Conservation (phyloP, 1,140 invertebrate species). For the Anoplophora glabripennis region DNA sequence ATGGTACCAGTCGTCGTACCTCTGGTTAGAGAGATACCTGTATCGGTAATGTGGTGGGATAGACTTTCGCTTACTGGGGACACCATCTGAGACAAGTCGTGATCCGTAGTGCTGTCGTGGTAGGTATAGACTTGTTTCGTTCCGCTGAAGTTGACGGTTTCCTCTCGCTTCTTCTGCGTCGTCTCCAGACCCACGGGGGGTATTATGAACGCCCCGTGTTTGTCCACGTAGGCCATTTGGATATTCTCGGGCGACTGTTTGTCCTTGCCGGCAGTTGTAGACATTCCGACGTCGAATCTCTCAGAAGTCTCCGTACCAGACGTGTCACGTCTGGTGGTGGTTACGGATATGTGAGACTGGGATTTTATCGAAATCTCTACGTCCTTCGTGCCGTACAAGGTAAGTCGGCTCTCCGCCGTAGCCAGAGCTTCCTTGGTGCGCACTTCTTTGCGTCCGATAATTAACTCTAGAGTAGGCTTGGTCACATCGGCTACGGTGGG, state of each 20-base stretch:
- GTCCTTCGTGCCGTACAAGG: constrained; percentile 51
- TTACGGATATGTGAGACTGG: constrained; percentile 54
- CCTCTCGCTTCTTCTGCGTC: constrained; percentile 48
- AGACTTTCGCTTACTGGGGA: constrained; percentile 52
- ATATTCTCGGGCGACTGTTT: constrained; percentile 2
- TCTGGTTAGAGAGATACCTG: constrained; percentile 54
- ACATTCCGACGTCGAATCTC: constrained; percentile 49
- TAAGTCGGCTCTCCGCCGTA: constrained; percentile 52
- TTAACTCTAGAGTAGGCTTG: constrained; percentile 50
- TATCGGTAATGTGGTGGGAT: constrained; percentile 54
- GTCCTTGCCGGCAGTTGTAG: constrained; percentile 43
- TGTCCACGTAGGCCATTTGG: constrained; percentile 6
- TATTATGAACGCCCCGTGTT: constrained; percentile 43
- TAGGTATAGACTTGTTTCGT: constrained; percentile 53
- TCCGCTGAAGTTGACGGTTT: constrained; percentile 53
- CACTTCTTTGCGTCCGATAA: constrained; percentile 54
- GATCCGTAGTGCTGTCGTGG: constrained; percentile 41
- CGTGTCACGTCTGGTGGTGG: constrained; percentile 46
- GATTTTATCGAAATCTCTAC: constrained; percentile 55
- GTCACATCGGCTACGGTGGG: constrained; percentile 5
- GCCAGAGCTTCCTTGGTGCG: constrained; percentile 52
- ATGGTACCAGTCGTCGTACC: constrained; percentile 52
- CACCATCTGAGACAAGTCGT: constrained; percentile 41
- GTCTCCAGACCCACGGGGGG: constrained; percentile 40
- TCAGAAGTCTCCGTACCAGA: constrained; percentile 50